A percentile compares a stretch with the other conserved stretches of the same genome.
These are phyloP conservation scores for Balaenoptera acutorostrata DNA, from an alignment of 2,113 vertebrate species.

Conservation along the genomic window DNA sequence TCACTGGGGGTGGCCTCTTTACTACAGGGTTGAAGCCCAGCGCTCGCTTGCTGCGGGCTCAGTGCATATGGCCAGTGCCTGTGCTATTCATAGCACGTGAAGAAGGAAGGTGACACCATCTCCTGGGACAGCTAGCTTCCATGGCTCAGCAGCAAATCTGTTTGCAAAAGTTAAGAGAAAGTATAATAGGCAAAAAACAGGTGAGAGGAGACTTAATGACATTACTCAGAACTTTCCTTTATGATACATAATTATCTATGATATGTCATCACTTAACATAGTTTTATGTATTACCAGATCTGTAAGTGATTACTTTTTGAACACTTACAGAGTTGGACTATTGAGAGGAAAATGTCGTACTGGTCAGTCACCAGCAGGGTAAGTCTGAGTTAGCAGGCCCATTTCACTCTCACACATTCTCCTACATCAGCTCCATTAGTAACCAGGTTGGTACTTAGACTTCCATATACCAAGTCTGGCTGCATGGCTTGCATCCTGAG, in stretches of 20 bases:
- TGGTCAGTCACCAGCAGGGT: background rate
- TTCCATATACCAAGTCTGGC: background rate
- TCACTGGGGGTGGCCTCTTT: slow-evolving; percentile 30
- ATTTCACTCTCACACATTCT: background rate
- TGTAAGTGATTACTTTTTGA: background rate
- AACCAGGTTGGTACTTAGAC: background rate
- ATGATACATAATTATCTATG: background rate
- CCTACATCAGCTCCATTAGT: background rate
- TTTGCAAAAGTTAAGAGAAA: background rate
- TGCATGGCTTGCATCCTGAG: background rate
- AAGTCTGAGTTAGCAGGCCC: background rate
- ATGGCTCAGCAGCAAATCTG: background rate
- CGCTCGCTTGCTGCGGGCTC: background rate
- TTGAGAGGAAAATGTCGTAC: background rate
- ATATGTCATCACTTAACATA: background rate
- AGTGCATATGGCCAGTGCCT: background rate
- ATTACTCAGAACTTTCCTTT: background rate
- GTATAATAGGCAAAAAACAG: background rate
- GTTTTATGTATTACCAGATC: background rate
- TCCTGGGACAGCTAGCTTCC: background rate
- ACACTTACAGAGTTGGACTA: background rate
- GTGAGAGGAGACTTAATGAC: background rate
- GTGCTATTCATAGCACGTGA: slow-evolving; percentile 2
- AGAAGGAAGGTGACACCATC: background rate
- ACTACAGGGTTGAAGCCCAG: background rate